Percentiles rank a stretch among this genome's conserved stretches.
Conservation (phyloP, 2,888 invertebrate genomes). For the Lithophane ornitopus region DNA sequence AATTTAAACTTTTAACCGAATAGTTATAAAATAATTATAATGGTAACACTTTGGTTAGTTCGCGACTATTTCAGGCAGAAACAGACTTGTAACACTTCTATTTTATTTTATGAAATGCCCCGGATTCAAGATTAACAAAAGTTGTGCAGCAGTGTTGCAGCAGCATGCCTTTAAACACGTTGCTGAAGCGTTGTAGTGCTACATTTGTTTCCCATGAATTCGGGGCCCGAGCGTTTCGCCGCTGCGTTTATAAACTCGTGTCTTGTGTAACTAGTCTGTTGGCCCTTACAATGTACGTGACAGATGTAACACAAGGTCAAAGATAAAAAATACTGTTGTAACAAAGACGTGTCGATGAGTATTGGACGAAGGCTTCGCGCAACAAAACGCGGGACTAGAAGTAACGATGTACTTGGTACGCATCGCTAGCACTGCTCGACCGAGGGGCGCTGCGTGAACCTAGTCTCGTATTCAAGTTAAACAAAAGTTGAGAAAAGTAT, state of each 20-base stretch:
- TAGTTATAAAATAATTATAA: slow-evolving; percentile 35
- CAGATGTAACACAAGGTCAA: slow-evolving; percentile 57
- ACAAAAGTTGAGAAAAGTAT: slow-evolving; percentile 2
- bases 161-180: not conserved
- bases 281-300: not conserved
- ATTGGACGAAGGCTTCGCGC: slow-evolving; percentile 73
- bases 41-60: slow-evolving; percentile 50
- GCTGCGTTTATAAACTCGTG: not conserved
- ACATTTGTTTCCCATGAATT: no score
- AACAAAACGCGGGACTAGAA: slow-evolving; percentile 82
- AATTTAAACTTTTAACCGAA: slow-evolving; percentile 24
- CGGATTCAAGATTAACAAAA: not conserved
- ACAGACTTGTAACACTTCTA: slow-evolving; percentile 22
- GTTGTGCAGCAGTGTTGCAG: slow-evolving; percentile 15
- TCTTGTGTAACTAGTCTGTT: slow-evolving; percentile 9
- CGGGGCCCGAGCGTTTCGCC: not conserved
- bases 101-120: not conserved
- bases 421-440: slow-evolving; percentile 11
- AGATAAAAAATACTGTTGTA: slow-evolving; percentile 64
- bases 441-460: slow-evolving; percentile 11
- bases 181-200: slow-evolving; percentile 1
- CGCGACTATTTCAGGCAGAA: slow-evolving; percentile 33
- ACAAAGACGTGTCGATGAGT: slow-evolving; percentile 73
- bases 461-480: not conserved
- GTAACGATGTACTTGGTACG: slow-evolving; percentile 64